Percentiles rank a stretch among this genome's conserved stretches.
phyloP scores from a whole-genome alignment of 2,888 invertebrate species.

The Polyommatus icarus region DNA sequence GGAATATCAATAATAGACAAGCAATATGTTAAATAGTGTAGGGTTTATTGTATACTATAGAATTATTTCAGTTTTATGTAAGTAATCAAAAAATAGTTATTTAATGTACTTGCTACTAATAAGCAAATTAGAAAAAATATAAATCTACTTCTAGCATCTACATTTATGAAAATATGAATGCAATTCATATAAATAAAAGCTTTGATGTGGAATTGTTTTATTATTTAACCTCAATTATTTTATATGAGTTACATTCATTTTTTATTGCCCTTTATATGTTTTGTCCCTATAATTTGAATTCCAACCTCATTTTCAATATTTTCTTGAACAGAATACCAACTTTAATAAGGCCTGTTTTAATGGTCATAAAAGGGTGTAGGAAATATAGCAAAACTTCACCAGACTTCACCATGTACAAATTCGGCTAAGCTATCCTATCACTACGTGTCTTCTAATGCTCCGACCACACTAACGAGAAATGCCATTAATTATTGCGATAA shows the following conservation, averaged over 20 bases:
- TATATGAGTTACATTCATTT: constrained; percentile 79
- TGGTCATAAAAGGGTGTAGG: too few species aligned
- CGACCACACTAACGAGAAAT: too few species aligned
- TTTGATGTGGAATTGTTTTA: constrained; percentile 60
- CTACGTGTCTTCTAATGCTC: too few species aligned
- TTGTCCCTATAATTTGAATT: not conserved
- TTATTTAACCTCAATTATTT: constrained; percentile 47
- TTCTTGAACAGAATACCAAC: not conserved
- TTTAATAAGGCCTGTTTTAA: too few species aligned
- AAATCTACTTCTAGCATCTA: constrained; percentile 23
- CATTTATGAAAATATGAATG: constrained; percentile 60
- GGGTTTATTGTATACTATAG: not conserved
- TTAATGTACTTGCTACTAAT: not conserved
- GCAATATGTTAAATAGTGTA: not conserved
- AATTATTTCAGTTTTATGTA: not conserved
- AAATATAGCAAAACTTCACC: too few species aligned
- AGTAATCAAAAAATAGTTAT: not conserved
- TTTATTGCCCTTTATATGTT: constrained; percentile 38
- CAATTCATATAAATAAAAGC: constrained; percentile 78
- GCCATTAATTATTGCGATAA: too few species aligned
- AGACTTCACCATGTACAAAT: too few species aligned
- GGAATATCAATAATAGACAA: not conserved
- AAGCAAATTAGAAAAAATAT: not conserved
- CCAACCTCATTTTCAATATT: not conserved
- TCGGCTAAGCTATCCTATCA: too few species aligned